Percentiles rank a stretch among this genome's conserved stretches.
Evolutionary conservation across 2,113 vertebrate genomes (phyloP).

Genomic region (Ornithorhynchus anatinus): DNA sequence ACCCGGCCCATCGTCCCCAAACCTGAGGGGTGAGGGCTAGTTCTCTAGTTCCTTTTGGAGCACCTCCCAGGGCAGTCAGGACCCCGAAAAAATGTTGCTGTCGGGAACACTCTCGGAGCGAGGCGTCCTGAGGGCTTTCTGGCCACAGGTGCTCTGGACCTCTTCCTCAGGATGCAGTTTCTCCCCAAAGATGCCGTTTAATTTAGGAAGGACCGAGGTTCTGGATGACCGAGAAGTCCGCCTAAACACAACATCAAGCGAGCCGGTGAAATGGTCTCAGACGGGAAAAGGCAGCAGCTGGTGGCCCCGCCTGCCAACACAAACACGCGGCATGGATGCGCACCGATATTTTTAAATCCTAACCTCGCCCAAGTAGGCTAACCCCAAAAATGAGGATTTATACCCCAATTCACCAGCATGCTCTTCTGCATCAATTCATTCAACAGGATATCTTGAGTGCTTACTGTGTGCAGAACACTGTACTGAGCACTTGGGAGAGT

Average conservation of each 20-base stretch:
- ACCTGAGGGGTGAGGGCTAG: too few species aligned
- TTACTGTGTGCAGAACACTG: too few species aligned
- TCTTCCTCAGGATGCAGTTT: neutral
- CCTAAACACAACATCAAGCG: neutral
- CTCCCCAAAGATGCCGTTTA: neutral
- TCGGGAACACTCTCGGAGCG: too few species aligned
- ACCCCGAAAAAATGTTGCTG: too few species aligned
- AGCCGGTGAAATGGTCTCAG: neutral
- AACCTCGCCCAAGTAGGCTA: neutral
- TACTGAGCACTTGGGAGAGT: too few species aligned
- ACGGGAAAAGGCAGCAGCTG: slow-evolving; percentile 12
- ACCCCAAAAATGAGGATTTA: neutral
- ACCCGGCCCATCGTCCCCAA: too few species aligned
- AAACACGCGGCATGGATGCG: slow-evolving; percentile 18
- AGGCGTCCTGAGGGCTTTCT: too few species aligned
- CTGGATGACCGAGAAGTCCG: neutral
- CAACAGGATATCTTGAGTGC: too few species aligned
- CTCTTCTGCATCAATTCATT: slow-evolving; percentile 3
- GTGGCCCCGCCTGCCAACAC: slow-evolving; percentile 17
- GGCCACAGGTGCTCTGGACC: neutral
- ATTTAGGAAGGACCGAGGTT: neutral
- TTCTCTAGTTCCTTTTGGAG: too few species aligned
- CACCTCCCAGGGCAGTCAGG: too few species aligned
- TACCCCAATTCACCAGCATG: slow-evolving; percentile 33
- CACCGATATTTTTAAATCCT: slow-evolving; percentile 12